phyloP scores from a whole-genome alignment of 2,888 invertebrate species.

The Cremastobaeus sp. region DNA sequence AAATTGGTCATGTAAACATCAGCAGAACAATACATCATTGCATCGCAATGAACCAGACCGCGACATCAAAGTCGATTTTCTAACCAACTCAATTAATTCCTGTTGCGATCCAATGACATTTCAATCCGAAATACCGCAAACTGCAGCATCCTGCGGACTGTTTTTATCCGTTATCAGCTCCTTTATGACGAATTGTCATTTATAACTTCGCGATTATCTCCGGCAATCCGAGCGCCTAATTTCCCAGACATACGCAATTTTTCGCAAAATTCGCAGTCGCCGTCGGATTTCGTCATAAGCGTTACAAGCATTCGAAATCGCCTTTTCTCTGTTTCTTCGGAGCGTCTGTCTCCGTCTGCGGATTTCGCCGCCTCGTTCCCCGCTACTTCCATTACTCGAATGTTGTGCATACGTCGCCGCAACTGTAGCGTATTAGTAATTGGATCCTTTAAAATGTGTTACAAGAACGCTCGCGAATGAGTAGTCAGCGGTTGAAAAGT shows the following conservation, averaged over 20 bases:
- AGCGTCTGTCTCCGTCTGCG: slow-evolving; percentile 5
- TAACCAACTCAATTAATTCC: slow-evolving; percentile 15
- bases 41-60: background rate
- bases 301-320: slow-evolving; percentile 37
- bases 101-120: slow-evolving; percentile 14
- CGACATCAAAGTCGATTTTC: slow-evolving; percentile 6
- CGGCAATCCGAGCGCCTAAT: slow-evolving; percentile 1
- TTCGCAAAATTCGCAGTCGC: slow-evolving; percentile 15
- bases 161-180: slow-evolving; percentile 13
- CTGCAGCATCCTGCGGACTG: background rate
- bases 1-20: too few relatives aligned
- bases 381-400: slow-evolving; percentile 27
- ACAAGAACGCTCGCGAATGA: slow-evolving; percentile 68
- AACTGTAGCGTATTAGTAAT: slow-evolving; percentile 61
- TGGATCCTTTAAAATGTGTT: slow-evolving; percentile 70
- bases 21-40: background rate
- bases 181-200: slow-evolving; percentile 23
- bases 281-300: slow-evolving; percentile 20
- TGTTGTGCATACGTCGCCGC: slow-evolving; percentile 42
- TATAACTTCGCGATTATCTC: slow-evolving; percentile 9
- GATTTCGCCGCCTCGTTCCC: too few relatives aligned
- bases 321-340: background rate
- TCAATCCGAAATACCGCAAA: slow-evolving; percentile 10
- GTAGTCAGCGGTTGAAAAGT: slow-evolving; percentile 65
- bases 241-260: slow-evolving; percentile 13